phyloP scores from a whole-genome alignment of 1,140 invertebrate species.

The Drosophila saltans region DNA sequence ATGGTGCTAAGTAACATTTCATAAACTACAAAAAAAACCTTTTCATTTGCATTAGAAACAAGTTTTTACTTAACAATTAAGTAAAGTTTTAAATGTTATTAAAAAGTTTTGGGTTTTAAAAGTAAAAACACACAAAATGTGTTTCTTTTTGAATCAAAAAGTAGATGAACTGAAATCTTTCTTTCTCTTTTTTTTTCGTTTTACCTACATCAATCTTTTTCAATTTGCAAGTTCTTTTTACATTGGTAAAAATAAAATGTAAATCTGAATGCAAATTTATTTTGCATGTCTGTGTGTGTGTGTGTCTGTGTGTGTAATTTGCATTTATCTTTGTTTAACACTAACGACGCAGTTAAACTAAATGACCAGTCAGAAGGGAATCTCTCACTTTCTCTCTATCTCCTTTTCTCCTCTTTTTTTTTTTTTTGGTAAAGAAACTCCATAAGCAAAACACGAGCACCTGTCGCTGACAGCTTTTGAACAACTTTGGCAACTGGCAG shows the following conservation, averaged over 20 bases:
- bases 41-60: background rate
- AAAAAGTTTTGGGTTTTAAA: background rate
- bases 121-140: background rate
- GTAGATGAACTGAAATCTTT: conserved; percentile 1
- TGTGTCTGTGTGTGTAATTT: conserved; percentile 7
- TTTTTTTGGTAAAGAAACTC: background rate
- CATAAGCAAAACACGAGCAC: conserved; percentile 16
- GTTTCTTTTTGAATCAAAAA: conserved; percentile 5
- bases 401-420: background rate
- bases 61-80: background rate
- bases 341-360: conserved; percentile 16
- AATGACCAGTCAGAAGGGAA: conserved; percentile 31
- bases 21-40: no score
- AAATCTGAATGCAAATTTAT: conserved; percentile 10
- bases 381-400: background rate
- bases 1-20: no score
- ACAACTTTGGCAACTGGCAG: conserved; percentile 22
- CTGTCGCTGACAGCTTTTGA: conserved; percentile 63
- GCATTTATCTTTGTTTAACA: conserved; percentile 14
- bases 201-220: conserved; percentile 5
- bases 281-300: background rate
- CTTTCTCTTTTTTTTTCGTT: background rate
- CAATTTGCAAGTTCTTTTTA: conserved; percentile 1
- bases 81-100: background rate
- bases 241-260: background rate